phyloP scores from a whole-genome alignment of 2,113 vertebrate species.

The Menidia beryllina region DNA sequence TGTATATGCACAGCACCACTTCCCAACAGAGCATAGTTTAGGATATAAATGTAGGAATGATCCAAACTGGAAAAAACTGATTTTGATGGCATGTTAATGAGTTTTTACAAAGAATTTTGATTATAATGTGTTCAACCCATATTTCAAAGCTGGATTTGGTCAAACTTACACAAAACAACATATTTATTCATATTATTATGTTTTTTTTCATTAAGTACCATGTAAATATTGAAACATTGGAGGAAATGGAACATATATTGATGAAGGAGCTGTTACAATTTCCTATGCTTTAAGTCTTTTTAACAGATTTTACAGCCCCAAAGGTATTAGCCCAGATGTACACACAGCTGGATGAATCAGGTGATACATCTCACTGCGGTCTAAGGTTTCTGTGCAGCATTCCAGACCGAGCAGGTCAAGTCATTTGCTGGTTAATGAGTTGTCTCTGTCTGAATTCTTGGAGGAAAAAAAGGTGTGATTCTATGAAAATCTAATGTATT shows the following conservation, averaged over 20 bases:
- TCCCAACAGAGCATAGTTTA: too few relatives aligned
- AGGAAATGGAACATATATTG: background rate
- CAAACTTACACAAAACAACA: too few relatives aligned
- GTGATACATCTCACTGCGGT: background rate
- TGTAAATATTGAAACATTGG: too few relatives aligned
- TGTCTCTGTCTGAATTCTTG: background rate
- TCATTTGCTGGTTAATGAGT: conserved; percentile 11
- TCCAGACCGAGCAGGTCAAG: conserved; percentile 20
- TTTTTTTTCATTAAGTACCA: too few relatives aligned
- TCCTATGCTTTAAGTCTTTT: background rate
- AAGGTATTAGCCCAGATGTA: background rate
- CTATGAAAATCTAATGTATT: background rate
- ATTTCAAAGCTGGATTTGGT: too few relatives aligned
- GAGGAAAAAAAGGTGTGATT: background rate
- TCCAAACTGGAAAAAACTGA: too few relatives aligned
- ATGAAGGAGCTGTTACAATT: too few relatives aligned
- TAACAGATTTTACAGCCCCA: background rate
- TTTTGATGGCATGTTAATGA: too few relatives aligned
- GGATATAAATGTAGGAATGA: too few relatives aligned
- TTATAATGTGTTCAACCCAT: background rate
- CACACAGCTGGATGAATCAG: background rate
- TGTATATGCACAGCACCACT: too few relatives aligned
- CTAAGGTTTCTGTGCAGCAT: conserved; percentile 15
- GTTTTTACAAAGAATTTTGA: background rate
- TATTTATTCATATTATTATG: too few relatives aligned